Evolutionary conservation across 2,113 vertebrate species (phyloP).

Genomic region (Cathartes aura): DNA sequence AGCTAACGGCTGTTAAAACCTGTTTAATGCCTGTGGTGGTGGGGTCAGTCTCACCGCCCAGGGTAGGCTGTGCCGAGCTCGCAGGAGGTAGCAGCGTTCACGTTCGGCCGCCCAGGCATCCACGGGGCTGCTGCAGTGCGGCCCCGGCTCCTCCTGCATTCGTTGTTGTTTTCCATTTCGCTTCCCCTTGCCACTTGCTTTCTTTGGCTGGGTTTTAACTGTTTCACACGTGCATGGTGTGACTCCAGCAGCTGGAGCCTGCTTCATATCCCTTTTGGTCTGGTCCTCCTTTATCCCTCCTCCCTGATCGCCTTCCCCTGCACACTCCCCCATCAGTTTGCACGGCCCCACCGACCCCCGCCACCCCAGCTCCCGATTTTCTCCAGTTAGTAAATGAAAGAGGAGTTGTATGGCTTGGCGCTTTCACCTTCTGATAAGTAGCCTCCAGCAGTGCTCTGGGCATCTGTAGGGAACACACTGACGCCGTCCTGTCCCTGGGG

Average conservation of each 20-base stretch:
- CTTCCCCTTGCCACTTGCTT: neutral
- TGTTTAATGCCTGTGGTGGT: neutral
- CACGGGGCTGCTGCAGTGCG: neutral
- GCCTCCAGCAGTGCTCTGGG: neutral
- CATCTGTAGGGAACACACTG: neutral
- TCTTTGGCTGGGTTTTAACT: neutral
- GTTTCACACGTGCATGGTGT: fast-evolving
- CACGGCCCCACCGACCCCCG: fast-evolving
- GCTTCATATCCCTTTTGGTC: neutral
- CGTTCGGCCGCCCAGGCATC: fast-evolving
- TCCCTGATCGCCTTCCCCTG: neutral
- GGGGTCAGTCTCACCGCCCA: neutral
- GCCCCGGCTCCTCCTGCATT: neutral
- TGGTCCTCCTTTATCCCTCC: neutral
- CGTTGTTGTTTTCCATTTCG: neutral
- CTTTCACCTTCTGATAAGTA: neutral
- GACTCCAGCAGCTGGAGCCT: neutral
- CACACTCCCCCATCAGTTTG: neutral
- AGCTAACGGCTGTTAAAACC: neutral
- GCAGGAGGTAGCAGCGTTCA: neutral
- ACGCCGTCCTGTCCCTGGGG: no score
- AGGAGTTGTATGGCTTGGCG: neutral
- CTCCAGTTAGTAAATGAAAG: neutral
- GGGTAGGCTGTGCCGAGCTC: fast-evolving
- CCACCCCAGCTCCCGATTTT: neutral